Conservation (phyloP, 2,113 vertebrate genomes). For the Narcine bancroftii region DNA sequence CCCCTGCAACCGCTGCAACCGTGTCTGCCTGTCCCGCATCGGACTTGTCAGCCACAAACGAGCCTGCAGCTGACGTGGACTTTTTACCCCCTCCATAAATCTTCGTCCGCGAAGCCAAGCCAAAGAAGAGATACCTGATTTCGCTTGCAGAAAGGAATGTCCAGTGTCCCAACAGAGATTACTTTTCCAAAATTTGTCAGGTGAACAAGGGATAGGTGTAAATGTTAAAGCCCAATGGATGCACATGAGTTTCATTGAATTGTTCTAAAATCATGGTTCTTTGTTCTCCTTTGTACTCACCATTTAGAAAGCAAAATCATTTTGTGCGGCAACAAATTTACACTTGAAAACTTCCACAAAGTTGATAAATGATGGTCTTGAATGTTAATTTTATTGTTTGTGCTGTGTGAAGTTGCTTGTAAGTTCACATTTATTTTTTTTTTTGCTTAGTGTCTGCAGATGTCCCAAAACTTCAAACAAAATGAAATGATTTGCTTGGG, state of each 20-base stretch:
- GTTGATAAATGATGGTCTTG: slow-evolving; percentile 38
- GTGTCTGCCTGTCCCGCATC: too few species aligned
- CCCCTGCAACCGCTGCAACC: too few species aligned
- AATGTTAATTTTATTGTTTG: slow-evolving; percentile 34
- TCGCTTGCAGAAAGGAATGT: background rate
- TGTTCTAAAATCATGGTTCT: background rate
- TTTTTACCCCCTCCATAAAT: too few species aligned
- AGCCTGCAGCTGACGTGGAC: too few species aligned
- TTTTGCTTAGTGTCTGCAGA: slow-evolving; percentile 49
- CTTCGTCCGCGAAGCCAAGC: too few species aligned
- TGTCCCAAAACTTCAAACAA: slow-evolving; percentile 45
- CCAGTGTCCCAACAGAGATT: background rate
- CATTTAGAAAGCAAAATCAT: background rate
- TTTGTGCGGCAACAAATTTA: background rate
- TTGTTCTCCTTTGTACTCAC: background rate
- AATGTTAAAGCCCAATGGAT: background rate
- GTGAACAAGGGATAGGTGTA: background rate
- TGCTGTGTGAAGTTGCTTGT: slow-evolving; percentile 38
- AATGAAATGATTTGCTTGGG: slow-evolving; percentile 55
- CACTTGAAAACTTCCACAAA: background rate
- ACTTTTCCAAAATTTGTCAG: background rate
- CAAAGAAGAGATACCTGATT: too few species aligned
- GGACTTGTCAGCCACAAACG: too few species aligned
- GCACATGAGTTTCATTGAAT: background rate
- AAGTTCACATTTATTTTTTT: slow-evolving; percentile 39